These are phyloP conservation scores for Bubo bubo DNA, from an alignment of 2,113 vertebrate genomes.

Conservation along the genomic window DNA sequence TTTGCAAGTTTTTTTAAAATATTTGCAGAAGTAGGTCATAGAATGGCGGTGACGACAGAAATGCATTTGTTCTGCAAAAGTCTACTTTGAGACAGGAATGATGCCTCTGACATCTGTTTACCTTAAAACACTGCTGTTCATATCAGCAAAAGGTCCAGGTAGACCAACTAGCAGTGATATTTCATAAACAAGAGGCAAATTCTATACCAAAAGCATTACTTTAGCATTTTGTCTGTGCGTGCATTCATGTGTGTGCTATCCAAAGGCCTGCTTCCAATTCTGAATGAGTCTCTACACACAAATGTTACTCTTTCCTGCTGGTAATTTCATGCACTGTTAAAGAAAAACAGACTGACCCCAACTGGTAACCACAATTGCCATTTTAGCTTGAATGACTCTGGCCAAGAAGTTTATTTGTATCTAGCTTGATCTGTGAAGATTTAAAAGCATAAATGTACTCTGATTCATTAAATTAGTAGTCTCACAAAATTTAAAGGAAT, in stretches of 20 bases:
- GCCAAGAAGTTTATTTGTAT: background rate
- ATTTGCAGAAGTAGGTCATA: background rate
- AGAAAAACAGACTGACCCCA: background rate
- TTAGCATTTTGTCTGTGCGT: background rate
- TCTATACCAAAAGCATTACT: background rate
- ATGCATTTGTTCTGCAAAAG: background rate
- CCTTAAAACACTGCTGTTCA: background rate
- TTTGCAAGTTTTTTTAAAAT: background rate
- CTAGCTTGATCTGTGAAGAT: background rate
- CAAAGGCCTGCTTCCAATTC: background rate
- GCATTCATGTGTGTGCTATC: accelerated
- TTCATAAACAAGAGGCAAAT: background rate
- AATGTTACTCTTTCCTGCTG: background rate
- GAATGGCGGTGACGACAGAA: background rate
- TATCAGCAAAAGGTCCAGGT: background rate
- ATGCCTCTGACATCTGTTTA: background rate
- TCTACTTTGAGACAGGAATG: background rate
- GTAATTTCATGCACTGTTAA: background rate
- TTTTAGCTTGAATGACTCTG: background rate
- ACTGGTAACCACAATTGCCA: background rate
- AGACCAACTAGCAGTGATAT: background rate
- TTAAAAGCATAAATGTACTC: background rate
- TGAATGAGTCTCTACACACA: background rate
- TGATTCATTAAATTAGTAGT: background rate
- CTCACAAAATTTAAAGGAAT: background rate